These are phyloP conservation scores for Epinotia brunnichana DNA, from an alignment of 2,888 invertebrate genomes.

Conservation along the genomic window DNA sequence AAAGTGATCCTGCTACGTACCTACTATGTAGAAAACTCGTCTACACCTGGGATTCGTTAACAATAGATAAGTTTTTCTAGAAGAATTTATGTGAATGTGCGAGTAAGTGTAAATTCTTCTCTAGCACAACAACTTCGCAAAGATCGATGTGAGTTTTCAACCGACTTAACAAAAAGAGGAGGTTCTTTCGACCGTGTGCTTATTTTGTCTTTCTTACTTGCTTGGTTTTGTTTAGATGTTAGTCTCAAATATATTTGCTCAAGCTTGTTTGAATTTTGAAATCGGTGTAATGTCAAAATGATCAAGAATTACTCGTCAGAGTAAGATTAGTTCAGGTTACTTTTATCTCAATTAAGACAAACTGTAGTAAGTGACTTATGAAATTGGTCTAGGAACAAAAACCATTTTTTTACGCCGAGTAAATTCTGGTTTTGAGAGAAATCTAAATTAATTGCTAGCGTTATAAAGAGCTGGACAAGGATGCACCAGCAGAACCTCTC, in stretches of 20 bases:
- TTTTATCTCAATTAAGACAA: no score
- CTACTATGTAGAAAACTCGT: neutral
- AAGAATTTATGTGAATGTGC: neutral
- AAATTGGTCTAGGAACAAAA: neutral
- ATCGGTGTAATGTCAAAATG: no score
- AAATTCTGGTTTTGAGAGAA: neutral
- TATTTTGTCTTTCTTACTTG: no score
- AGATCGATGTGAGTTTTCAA: slow-evolving; percentile 1
- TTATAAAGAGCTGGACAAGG: neutral
- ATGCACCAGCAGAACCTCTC: neutral
- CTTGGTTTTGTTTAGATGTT: no score
- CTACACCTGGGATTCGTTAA: neutral
- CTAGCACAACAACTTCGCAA: neutral
- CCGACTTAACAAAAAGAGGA: neutral
- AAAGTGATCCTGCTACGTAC: neutral
- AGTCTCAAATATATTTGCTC: no score
- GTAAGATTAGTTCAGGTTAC: no score
- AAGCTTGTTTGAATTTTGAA: no score
- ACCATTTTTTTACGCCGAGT: neutral
- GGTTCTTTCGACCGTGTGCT: no score
- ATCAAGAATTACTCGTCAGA: no score
- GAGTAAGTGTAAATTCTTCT: no score
- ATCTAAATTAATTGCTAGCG: neutral
- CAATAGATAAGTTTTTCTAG: neutral
- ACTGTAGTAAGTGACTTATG: no score